A percentile compares a stretch with the other conserved stretches of the same genome.
Conservation (phyloP, 2,888 invertebrate species). For the Onthophagus sagittarius region DNA sequence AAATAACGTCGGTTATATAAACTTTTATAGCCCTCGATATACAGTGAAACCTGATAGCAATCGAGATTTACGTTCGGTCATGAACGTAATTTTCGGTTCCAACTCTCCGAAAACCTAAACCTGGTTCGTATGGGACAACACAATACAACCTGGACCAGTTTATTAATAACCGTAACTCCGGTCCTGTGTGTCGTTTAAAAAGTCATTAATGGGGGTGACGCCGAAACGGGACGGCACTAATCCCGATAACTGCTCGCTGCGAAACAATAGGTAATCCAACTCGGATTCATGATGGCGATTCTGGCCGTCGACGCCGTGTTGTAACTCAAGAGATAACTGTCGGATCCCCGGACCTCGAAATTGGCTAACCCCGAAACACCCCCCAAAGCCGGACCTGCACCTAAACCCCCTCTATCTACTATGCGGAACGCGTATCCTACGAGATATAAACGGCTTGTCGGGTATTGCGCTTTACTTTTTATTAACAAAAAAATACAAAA, state of each 20-base stretch:
- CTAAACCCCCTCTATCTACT: not conserved
- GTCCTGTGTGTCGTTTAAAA: conserved; percentile 5
- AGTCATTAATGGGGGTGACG: conserved; percentile 2
- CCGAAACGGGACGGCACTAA: conserved; percentile 10
- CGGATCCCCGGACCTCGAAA: conserved; percentile 40
- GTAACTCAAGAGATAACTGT: conserved; percentile 51
- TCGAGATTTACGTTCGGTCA: not conserved
- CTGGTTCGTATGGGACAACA: not conserved
- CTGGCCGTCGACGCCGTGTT: conserved; percentile 47
- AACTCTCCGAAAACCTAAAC: not conserved
- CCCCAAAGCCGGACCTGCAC: not conserved
- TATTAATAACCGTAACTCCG: conserved; percentile 8
- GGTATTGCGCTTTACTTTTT: not conserved
- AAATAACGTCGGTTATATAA: not conserved
- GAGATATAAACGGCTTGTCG: conserved; percentile 4
- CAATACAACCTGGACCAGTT: not conserved
- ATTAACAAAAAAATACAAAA: not conserved
- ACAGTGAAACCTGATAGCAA: not conserved
- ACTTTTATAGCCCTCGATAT: not conserved
- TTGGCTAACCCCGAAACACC: not conserved
- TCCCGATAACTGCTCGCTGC: conserved; percentile 22
- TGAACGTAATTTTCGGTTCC: not conserved
- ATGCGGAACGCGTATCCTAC: not conserved
- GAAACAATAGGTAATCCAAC: conserved; percentile 40
- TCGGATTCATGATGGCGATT: conserved; percentile 43